Percentiles rank a stretch among this genome's conserved stretches.
Conservation (phyloP, 2,113 vertebrate species). For the Puma concolor region DNA sequence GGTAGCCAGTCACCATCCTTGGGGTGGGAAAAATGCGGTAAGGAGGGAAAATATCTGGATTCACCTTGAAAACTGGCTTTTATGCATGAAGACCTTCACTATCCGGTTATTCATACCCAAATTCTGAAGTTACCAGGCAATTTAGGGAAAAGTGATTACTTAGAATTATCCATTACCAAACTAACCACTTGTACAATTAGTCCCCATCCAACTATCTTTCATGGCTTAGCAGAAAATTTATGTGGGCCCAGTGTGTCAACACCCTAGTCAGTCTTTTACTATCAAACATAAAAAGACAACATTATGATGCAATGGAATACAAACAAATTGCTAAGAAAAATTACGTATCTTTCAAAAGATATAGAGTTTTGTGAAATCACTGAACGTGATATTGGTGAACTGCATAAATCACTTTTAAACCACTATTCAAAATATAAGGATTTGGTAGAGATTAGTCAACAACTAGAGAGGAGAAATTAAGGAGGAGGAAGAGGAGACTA, state of each 20-base stretch:
- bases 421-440: background rate
- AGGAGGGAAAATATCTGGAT: background rate
- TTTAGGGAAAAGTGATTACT: background rate
- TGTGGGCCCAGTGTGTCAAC: background rate
- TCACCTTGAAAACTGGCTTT: background rate
- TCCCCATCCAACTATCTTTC: background rate
- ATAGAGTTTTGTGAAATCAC: background rate
- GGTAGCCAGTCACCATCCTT: background rate
- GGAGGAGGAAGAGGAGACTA: background rate
- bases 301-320: background rate
- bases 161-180: background rate
- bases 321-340: constrained; percentile 4
- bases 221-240: background rate
- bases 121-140: background rate
- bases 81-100: background rate
- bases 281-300: constrained; percentile 26
- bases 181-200: background rate
- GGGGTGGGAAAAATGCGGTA: background rate
- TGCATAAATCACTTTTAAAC: background rate
- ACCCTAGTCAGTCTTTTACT: background rate
- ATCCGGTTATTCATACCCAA: background rate
- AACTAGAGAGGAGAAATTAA: constrained; percentile 4
- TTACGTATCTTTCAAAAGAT: background rate
- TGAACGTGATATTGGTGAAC: background rate
- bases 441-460: background rate